Base-by-base conservation (phyloP, 2,797 vertebrate genomes). In the Tangara arthus region DNA sequence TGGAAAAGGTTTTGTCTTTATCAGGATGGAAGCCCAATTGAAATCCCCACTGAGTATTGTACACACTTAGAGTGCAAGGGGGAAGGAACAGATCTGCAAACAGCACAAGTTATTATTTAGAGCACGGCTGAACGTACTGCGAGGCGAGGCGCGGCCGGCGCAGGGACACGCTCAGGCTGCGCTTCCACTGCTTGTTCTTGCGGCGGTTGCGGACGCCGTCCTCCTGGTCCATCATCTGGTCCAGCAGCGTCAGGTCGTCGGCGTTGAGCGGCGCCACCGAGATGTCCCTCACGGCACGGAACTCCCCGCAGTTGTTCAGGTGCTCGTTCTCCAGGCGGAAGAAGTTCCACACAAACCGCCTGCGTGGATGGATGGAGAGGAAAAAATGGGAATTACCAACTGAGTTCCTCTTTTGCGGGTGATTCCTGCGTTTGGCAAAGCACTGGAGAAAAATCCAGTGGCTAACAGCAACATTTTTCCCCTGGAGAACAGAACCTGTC, bases 171-270 rank as follows among this genome's bases (percentile, higher is more conserved):
- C 99, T 99, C 98, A 99, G 99, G 97, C 98, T 99, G 88, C 98
- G 98, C 95, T 99, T 99, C 99, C 99, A 99, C 81, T 96, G 98
- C 95, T 99, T 99, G 97, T 98, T 99, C 96, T 99, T 99, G 96
- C 98, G 98, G 35, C 99, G 98, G 97, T 99, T 99, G 44, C 99
- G 97, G 11, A 99, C 99, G 3, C 99, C 99, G 4, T 99, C 99
- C 32, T 99, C 99, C 98, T 99, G 99, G 98, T 99, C 99, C 99
- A 99, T 99, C 99, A 99, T 99, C 97, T 99, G 99, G 94, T 99
- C 99, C 95, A 99, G 98, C 63, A 99, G 98, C 0, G 99, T 99
- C 97, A 99, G 99, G 97, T 99, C 99, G 5, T 99, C 99, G 0
- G 99, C 99, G 3, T 99, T 99, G 63, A 99, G 98, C 1, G 99